Evolutionary conservation across 2,113 vertebrate species (phyloP).

Genomic region (Silurus asotus): DNA sequence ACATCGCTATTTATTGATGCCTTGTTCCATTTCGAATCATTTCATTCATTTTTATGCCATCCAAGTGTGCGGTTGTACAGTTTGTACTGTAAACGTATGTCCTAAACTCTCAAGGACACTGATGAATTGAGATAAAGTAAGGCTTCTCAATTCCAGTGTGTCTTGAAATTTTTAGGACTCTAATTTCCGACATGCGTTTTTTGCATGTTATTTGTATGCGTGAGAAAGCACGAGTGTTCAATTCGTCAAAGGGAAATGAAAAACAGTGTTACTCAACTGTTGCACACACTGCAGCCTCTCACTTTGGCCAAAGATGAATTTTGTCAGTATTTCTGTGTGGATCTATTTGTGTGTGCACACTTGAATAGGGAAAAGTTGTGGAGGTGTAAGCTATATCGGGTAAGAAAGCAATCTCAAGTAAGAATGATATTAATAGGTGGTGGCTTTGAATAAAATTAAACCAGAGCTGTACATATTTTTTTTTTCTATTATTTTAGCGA

Average conservation of each 20-base stretch:
- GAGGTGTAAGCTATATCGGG: slow-evolving; percentile 42
- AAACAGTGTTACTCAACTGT: slow-evolving; percentile 56
- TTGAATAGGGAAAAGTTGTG: slow-evolving; percentile 49
- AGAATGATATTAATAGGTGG: slow-evolving; percentile 55
- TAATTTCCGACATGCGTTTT: slow-evolving; percentile 44
- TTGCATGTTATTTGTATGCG: slow-evolving; percentile 47
- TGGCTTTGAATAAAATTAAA: slow-evolving; percentile 49
- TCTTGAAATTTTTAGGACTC: slow-evolving; percentile 23
- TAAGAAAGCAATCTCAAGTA: not conserved
- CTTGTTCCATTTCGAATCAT: slow-evolving; percentile 73
- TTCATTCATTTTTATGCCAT: slow-evolving; percentile 57
- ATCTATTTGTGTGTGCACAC: slow-evolving; percentile 45
- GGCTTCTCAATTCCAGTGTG: slow-evolving; percentile 30
- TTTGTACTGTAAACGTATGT: slow-evolving; percentile 35
- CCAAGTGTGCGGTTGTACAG: slow-evolving; percentile 34
- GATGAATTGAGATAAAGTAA: slow-evolving; percentile 18
- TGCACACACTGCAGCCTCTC: slow-evolving; percentile 69
- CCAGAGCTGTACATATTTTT: slow-evolving; percentile 70
- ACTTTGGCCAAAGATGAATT: slow-evolving; percentile 75
- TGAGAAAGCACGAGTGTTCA: slow-evolving; percentile 18
- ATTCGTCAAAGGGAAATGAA: slow-evolving; percentile 30
- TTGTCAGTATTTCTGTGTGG: slow-evolving; percentile 45
- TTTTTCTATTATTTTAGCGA: slow-evolving; percentile 65
- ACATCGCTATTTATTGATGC: slow-evolving; percentile 97
- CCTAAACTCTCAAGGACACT: slow-evolving; percentile 17